A percentile compares a stretch with the other conserved stretches of the same genome.
phyloP scores from a whole-genome alignment of 2,888 invertebrate genomes.

The Folsomia manolachei region DNA sequence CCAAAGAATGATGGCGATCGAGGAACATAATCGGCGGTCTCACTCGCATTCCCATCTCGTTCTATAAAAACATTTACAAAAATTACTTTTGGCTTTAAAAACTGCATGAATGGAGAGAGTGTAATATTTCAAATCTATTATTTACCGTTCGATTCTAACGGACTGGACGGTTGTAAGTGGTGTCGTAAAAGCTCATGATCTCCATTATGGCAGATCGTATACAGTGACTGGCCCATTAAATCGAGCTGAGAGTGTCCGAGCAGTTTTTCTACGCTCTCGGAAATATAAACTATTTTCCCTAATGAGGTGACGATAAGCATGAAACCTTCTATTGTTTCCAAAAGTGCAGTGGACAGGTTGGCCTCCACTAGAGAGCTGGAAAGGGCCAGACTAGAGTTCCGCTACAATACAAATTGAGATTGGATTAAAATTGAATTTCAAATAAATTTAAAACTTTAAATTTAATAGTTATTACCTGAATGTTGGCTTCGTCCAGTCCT shows the following conservation, averaged over 20 bases:
- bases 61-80: constrained; percentile 17
- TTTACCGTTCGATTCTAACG: constrained; percentile 45
- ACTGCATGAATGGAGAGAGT: not conserved
- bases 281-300: constrained; percentile 81
- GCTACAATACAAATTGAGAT: too few species aligned
- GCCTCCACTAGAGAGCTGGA: too few species aligned
- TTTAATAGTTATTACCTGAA: too few species aligned
- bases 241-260: constrained; percentile 85
- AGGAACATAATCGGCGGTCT: constrained; percentile 47
- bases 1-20: constrained; percentile 51
- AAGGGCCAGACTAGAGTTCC: constrained; percentile 30
- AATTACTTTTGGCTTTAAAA: not conserved
- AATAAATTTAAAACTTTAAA: too few species aligned
- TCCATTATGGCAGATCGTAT: constrained; percentile 75
- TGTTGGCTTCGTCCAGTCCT: too few species aligned
- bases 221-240: constrained; percentile 75
- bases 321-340: constrained; percentile 66
- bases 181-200: constrained; percentile 63
- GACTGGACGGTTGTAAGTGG: constrained; percentile 50
- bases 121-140: not conserved
- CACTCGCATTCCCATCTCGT: constrained; percentile 32
- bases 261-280: constrained; percentile 77
- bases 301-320: constrained; percentile 73
- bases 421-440: too few species aligned
- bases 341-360: constrained; percentile 52